A percentile compares a stretch with the other conserved stretches of the same genome.
These are phyloP conservation scores for Arion vulgaris DNA, from an alignment of 1,140 invertebrate species.

Conservation along the genomic window DNA sequence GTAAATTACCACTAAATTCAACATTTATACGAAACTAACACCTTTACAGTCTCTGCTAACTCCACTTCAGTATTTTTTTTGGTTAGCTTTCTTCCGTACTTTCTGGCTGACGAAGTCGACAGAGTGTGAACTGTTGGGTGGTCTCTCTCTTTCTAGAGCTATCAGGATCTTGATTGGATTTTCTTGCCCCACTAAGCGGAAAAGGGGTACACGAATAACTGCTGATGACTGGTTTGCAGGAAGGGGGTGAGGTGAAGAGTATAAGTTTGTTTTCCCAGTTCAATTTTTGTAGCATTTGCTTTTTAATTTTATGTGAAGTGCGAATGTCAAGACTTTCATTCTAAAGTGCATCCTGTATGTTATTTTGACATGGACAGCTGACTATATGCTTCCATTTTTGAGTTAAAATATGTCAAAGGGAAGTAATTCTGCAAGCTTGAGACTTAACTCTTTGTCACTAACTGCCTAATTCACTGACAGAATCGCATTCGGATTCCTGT, in stretches of 20 bases:
- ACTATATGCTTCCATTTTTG: neutral
- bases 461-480: too few species aligned
- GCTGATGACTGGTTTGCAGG: too few species aligned
- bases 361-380: neutral
- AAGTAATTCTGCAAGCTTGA: too few species aligned
- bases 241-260: neutral
- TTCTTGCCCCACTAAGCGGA: neutral
- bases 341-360: neutral
- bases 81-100: too few species aligned
- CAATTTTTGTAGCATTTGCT: neutral
- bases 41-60: too few species aligned
- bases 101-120: neutral
- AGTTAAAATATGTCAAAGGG: too few species aligned
- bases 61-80: too few species aligned
- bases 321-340: neutral
- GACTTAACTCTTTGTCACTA: too few species aligned
- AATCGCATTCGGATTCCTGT: too few species aligned
- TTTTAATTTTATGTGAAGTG: neutral
- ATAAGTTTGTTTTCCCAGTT: neutral
- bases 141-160: neutral
- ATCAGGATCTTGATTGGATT: slow-evolving; percentile 1
- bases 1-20: too few species aligned
- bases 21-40: too few species aligned
- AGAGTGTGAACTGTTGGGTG: neutral
- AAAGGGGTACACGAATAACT: neutral